Conservation (phyloP, 1,140 invertebrate species). For the Asobara japonica region DNA sequence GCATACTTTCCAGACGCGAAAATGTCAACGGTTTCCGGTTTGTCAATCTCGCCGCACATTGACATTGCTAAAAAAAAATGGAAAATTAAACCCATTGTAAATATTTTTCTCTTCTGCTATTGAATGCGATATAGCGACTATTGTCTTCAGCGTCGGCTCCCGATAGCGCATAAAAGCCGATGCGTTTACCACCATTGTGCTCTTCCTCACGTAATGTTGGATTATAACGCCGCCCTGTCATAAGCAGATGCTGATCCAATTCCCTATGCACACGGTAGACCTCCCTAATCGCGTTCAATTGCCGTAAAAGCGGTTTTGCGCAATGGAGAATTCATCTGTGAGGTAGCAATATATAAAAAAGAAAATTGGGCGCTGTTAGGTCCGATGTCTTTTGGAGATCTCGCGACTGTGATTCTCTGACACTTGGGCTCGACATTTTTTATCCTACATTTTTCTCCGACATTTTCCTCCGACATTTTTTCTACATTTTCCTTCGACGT, state of each 20-base stretch:
- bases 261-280: slow-evolving; percentile 40
- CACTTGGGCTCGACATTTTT: too few species aligned
- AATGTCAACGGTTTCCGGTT: too few species aligned
- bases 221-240: slow-evolving; percentile 61
- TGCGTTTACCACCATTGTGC: slow-evolving; percentile 32
- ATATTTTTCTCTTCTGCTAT: background rate
- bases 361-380: background rate
- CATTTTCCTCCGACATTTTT: background rate
- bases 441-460: too few species aligned
- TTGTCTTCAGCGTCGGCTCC: slow-evolving; percentile 4
- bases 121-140: background rate
- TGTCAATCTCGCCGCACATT: too few species aligned
- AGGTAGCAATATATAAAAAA: background rate
- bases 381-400: too few species aligned
- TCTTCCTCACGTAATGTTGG: slow-evolving; percentile 42
- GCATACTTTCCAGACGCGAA: too few species aligned
- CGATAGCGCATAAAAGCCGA: slow-evolving; percentile 35
- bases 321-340: slow-evolving; percentile 16
- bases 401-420: too few species aligned
- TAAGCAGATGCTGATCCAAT: slow-evolving; percentile 63
- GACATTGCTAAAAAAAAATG: too few species aligned
- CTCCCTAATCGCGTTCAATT: slow-evolving; percentile 61
- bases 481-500: background rate
- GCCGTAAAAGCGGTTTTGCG: slow-evolving; percentile 58
- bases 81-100: background rate